Conservation (phyloP, 2,113 vertebrate species). For the Erythrocercus mccallii region DNA sequence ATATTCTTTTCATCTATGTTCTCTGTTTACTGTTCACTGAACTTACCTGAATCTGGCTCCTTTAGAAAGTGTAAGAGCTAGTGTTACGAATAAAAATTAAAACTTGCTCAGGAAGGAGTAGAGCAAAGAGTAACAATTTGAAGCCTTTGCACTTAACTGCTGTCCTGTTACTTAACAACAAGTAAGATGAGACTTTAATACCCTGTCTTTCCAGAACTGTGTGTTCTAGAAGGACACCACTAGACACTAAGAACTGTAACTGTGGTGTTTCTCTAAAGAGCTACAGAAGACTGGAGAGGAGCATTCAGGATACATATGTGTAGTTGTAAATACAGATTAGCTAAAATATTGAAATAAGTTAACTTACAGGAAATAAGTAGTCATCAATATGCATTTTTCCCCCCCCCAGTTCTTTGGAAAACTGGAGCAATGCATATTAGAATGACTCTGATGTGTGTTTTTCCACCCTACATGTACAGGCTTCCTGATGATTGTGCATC, state of each 20-base stretch:
- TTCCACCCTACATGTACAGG: conserved; percentile 57
- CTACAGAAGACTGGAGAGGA: neutral
- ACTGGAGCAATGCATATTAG: neutral
- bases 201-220: neutral
- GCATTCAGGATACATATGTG: neutral
- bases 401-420: neutral
- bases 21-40: neutral
- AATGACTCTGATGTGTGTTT: neutral
- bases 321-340: neutral
- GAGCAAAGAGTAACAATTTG: neutral
- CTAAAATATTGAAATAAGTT: neutral
- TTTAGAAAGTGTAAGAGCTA: neutral
- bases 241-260: neutral
- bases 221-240: neutral
- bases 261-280: neutral
- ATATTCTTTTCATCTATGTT: neutral
- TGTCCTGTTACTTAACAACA: neutral
- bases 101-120: neutral
- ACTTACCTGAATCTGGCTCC: neutral
- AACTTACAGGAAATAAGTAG: neutral
- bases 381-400: neutral
- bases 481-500: conserved; percentile 75
- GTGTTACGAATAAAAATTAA: neutral
- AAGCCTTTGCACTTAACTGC: neutral
- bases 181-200: neutral